Evolutionary conservation across 1,140 invertebrate genomes (phyloP).

Genomic region (Drosophila paulistorum): DNA sequence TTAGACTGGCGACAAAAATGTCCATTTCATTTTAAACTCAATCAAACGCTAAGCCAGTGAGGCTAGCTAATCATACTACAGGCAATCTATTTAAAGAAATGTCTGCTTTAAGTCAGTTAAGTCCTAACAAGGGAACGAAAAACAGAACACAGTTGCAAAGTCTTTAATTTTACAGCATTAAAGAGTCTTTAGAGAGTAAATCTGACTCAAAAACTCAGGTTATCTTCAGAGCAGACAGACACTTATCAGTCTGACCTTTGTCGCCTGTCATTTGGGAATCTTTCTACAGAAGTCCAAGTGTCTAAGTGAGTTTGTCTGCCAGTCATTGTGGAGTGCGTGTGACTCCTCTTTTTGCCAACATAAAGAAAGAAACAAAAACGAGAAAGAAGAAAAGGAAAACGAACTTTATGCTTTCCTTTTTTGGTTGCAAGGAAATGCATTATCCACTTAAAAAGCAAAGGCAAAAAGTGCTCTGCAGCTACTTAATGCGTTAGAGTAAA

Average conservation of each 20-base stretch:
- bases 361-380: not conserved
- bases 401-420: slow-evolving; percentile 42
- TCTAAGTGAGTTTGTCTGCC: slow-evolving; percentile 62
- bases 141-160: no score
- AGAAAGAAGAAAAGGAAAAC: not conserved
- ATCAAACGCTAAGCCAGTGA: not conserved
- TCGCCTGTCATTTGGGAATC: slow-evolving; percentile 45
- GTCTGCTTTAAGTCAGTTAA: no score
- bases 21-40: not conserved
- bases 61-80: no score
- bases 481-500: slow-evolving; percentile 58
- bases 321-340: slow-evolving; percentile 47
- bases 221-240: not conserved
- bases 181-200: not conserved
- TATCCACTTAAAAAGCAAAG: slow-evolving; percentile 71
- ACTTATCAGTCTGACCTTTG: slow-evolving; percentile 31
- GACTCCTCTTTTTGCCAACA: slow-evolving; percentile 35
- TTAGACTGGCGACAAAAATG: slow-evolving; percentile 45
- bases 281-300: slow-evolving; percentile 41
- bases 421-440: slow-evolving; percentile 71
- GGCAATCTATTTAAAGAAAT: no score
- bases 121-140: no score
- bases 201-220: not conserved
- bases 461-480: slow-evolving; percentile 65
- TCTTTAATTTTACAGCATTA: no score